phyloP scores from a whole-genome alignment of 2,113 vertebrate species.

The Tretioscincus oriximinensis region DNA sequence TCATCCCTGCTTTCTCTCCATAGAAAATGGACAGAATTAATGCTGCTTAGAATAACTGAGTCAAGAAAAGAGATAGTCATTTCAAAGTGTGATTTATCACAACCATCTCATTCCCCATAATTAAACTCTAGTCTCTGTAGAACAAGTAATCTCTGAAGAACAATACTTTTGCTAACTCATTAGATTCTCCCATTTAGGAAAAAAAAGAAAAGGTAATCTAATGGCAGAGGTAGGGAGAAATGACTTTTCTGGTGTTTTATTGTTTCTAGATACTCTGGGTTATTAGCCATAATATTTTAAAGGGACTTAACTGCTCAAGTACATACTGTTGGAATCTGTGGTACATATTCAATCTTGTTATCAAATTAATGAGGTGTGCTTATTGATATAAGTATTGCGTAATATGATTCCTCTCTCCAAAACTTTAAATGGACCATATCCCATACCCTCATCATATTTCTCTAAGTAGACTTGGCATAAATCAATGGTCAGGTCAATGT shows the following conservation, averaged over 20 bases:
- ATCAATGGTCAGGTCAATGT: constrained; percentile 35
- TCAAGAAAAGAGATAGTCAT: constrained; percentile 24
- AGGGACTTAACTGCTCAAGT: constrained; percentile 66
- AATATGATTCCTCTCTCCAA: constrained; percentile 19
- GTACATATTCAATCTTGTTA: constrained; percentile 64
- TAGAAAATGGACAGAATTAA: constrained; percentile 37
- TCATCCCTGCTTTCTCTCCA: constrained; percentile 38
- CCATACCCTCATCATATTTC: constrained; percentile 33
- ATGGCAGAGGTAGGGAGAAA: constrained; percentile 46
- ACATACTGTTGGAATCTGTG: constrained; percentile 52
- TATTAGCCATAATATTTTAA: constrained; percentile 64
- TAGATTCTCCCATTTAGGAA: constrained; percentile 51
- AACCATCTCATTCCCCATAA: constrained; percentile 48
- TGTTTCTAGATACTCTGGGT: constrained; percentile 53
- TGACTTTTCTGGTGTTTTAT: constrained; percentile 45
- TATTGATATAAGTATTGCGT: constrained; percentile 53
- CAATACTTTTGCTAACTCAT: constrained; percentile 41
- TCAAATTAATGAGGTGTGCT: constrained; percentile 66
- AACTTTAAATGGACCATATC: constrained; percentile 44
- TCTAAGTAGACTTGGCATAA: constrained; percentile 23
- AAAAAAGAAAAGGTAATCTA: background rate
- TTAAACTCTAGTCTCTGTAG: constrained; percentile 56
- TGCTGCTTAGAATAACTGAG: constrained; percentile 4
- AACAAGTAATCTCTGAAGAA: constrained; percentile 44
- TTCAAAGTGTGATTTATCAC: constrained; percentile 48